phyloP scores from a whole-genome alignment of 1,140 invertebrate genomes.

The Polypedilum pembai region DNA sequence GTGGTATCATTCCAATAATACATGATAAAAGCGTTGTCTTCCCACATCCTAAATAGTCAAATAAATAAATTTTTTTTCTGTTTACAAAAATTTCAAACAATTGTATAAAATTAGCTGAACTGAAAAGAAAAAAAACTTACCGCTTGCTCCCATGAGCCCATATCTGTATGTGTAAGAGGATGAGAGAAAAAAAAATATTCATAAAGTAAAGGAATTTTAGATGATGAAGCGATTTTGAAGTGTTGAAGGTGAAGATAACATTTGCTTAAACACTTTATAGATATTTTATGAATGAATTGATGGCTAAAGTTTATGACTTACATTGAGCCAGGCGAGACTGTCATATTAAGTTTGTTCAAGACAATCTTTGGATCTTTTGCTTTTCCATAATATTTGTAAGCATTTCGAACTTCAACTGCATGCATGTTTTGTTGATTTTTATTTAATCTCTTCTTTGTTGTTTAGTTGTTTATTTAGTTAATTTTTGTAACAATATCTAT shows the following conservation, averaged over 20 bases:
- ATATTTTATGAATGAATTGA: background rate
- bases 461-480: background rate
- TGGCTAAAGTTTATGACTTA: slow-evolving; percentile 34
- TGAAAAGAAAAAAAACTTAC: background rate
- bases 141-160: background rate
- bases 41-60: slow-evolving; percentile 46
- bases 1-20: slow-evolving; percentile 61
- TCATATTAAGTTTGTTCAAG: slow-evolving; percentile 44
- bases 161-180: background rate
- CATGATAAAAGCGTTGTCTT: slow-evolving; percentile 74
- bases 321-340: slow-evolving; percentile 45
- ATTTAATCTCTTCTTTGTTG: background rate
- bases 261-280: background rate
- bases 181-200: background rate
- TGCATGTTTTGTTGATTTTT: background rate
- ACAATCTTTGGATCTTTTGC: slow-evolving; percentile 39
- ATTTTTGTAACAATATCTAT: too few species aligned
- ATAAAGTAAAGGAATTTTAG: background rate
- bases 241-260: slow-evolving; percentile 4
- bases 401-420: slow-evolving; percentile 42
- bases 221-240: background rate
- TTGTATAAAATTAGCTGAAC: background rate
- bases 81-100: slow-evolving; percentile 1
- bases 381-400: slow-evolving; percentile 45
- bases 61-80: slow-evolving; percentile 29